Evolutionary conservation across 2,113 vertebrate species (phyloP).

Genomic region (Pyxicephalus adspersus): DNA sequence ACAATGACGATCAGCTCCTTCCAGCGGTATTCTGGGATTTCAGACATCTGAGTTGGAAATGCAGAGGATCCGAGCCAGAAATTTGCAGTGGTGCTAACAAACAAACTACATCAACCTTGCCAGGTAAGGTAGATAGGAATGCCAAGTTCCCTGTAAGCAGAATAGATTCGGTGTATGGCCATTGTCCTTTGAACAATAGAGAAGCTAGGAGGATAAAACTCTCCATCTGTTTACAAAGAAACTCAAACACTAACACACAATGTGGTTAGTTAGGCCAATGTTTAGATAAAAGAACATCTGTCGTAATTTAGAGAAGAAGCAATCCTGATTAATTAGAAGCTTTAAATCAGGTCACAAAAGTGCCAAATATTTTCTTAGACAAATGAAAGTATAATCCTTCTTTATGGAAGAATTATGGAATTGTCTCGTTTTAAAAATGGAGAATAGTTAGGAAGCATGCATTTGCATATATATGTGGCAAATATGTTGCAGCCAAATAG

Average conservation of each 20-base stretch:
- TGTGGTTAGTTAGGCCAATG: conserved; percentile 40
- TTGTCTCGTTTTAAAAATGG: neutral
- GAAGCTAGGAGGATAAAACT: conserved; percentile 41
- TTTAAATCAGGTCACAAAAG: conserved; percentile 40
- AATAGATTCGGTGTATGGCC: conserved; percentile 23
- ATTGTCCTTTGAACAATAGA: conserved; percentile 48
- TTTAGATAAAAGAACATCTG: conserved; percentile 56
- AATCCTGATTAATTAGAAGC: conserved; percentile 51
- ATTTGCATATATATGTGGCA: neutral
- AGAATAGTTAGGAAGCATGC: neutral
- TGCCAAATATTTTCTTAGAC: conserved; percentile 34
- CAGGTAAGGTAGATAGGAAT: conserved; percentile 34
- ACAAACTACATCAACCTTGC: conserved; percentile 21
- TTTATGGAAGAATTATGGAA: neutral
- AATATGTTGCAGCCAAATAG: neutral
- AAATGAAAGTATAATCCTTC: conserved; percentile 16
- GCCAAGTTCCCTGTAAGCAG: conserved; percentile 37
- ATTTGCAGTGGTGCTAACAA: neutral
- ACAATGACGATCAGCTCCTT: conserved; percentile 3
- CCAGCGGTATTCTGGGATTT: conserved; percentile 14
- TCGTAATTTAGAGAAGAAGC: conserved; percentile 47
- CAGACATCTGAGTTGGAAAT: neutral
- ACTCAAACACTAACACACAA: neutral
- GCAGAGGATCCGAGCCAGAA: conserved; percentile 23
- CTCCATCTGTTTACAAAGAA: conserved; percentile 34